These are phyloP conservation scores for Tethea ocularis DNA, from an alignment of 2,888 invertebrate species.

Conservation along the genomic window DNA sequence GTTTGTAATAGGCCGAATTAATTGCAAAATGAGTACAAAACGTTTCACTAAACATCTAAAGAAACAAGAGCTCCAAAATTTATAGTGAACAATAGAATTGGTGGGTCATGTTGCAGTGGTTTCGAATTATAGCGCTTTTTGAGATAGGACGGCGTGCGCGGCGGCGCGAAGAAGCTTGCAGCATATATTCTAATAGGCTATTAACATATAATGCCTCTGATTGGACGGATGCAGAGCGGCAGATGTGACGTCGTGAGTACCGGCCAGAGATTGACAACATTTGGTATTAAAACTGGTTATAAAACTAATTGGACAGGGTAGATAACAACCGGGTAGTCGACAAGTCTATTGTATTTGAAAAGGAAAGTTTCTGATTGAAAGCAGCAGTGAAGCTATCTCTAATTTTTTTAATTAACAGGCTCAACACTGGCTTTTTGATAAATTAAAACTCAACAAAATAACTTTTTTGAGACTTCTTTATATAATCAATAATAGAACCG, in stretches of 20 bases:
- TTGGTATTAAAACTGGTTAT: slow-evolving; percentile 23
- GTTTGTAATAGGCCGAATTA: slow-evolving; percentile 27
- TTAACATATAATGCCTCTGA: slow-evolving; percentile 85
- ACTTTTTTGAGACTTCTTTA: slow-evolving; percentile 11
- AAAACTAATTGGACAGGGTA: neutral
- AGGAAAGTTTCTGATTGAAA: neutral
- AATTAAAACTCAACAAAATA: slow-evolving; percentile 9
- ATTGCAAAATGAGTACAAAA: slow-evolving; percentile 23
- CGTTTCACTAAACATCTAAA: slow-evolving; percentile 46
- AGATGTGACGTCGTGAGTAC: slow-evolving; percentile 66
- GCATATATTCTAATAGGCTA: slow-evolving; percentile 82
- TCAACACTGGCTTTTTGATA: neutral
- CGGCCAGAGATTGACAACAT: slow-evolving; percentile 50
- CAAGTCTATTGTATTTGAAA: neutral
- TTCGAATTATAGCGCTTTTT: slow-evolving; percentile 40
- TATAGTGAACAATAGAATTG: slow-evolving; percentile 29
- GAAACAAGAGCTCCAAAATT: slow-evolving; percentile 38
- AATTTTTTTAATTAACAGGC: neutral
- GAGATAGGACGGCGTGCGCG: slow-evolving; percentile 51
- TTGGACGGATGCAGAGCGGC: slow-evolving; percentile 83
- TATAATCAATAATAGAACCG: slow-evolving; percentile 25
- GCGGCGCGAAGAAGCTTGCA: slow-evolving; percentile 69
- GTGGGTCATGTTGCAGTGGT: slow-evolving; percentile 46
- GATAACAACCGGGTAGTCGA: neutral
- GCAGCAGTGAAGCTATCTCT: neutral